Conservation (phyloP, 2,113 vertebrate genomes). For the Hylia prasina region DNA sequence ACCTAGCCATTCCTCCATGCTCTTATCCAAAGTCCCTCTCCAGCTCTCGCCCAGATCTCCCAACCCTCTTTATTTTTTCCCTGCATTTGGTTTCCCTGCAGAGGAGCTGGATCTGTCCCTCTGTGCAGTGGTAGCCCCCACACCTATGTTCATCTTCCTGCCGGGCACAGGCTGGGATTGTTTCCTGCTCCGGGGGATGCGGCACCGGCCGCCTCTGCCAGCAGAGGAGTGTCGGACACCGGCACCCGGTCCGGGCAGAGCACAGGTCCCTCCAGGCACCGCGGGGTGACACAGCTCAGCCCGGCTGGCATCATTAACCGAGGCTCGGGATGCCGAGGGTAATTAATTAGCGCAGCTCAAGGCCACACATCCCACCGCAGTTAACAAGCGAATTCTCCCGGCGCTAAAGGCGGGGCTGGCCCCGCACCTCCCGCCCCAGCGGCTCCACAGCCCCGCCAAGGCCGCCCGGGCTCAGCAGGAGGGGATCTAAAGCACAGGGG, state of each 20-base stretch:
- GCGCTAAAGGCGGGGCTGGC: not conserved
- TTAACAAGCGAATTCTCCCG: rapidly evolving
- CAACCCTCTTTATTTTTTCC: not conserved
- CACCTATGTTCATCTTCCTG: not conserved
- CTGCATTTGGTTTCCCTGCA: not conserved
- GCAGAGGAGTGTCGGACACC: not conserved
- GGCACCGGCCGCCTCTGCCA: not conserved
- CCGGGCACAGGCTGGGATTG: not conserved
- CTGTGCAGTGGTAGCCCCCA: rapidly evolving
- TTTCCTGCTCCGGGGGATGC: not conserved
- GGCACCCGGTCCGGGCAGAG: not conserved
- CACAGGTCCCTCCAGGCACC: not conserved
- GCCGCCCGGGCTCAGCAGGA: not conserved
- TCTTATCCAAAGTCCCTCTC: not conserved
- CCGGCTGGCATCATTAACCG: not conserved
- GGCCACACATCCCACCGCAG: not conserved
- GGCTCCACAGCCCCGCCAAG: not conserved
- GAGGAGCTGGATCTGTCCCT: not conserved
- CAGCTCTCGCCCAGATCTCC: not conserved
- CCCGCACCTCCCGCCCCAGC: not conserved
- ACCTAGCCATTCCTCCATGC: too few species aligned
- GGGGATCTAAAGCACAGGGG: not conserved
- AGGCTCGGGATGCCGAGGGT: not conserved
- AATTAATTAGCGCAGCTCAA: not conserved
- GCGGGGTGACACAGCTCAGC: not conserved